Evolutionary conservation across 2,888 invertebrate genomes (phyloP).

Genomic region (Limnephilus rhombicus): DNA sequence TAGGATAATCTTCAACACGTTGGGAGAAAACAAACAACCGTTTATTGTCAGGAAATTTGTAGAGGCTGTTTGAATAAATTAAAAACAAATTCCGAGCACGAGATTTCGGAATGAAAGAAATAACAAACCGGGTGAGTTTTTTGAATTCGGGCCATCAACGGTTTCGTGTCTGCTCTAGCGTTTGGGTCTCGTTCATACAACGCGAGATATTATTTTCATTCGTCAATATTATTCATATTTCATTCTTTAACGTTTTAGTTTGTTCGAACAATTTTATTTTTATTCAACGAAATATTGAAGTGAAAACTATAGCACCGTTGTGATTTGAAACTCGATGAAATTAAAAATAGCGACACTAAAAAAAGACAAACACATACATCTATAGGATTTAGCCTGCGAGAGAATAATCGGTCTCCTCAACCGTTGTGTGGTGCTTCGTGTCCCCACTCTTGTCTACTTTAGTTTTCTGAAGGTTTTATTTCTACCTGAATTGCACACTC

Average conservation of each 20-base stretch:
- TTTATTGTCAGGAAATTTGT: slow-evolving; percentile 47
- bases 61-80: slow-evolving; percentile 46
- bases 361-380: no score
- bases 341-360: no score
- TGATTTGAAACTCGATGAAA: no score
- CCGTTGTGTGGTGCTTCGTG: no score
- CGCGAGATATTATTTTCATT: not conserved
- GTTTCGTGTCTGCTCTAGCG: slow-evolving; percentile 61
- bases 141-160: slow-evolving; percentile 59
- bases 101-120: slow-evolving; percentile 1
- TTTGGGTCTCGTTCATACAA: slow-evolving; percentile 49
- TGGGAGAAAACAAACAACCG: slow-evolving; percentile 38
- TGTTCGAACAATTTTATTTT: not conserved
- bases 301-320: no score
- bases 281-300: no score
- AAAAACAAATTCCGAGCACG: slow-evolving; percentile 9
- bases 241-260: not conserved
- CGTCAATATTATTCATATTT: not conserved
- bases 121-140: slow-evolving; percentile 56
- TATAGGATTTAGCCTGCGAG: no score
- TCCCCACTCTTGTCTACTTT: no score
- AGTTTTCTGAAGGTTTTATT: no score
- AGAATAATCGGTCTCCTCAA: no score
- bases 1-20: slow-evolving; percentile 15
- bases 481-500: no score